phyloP scores from a whole-genome alignment of 1,140 invertebrate genomes.

The Bombus cullumanus region DNA sequence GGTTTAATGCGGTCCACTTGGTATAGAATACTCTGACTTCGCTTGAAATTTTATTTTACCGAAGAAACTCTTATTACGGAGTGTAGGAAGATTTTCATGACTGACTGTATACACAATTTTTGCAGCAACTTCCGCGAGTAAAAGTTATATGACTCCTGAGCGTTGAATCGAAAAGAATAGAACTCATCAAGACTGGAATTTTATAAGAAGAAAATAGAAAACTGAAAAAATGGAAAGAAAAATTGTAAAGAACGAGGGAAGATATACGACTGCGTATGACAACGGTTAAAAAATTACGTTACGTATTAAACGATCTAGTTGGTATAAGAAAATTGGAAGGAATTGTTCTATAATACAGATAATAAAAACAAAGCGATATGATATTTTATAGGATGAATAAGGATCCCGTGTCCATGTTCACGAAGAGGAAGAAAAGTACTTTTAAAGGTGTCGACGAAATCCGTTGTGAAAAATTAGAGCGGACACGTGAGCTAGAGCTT shows the following conservation, averaged over 20 bases:
- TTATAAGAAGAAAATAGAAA: not conserved
- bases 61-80: too few relatives aligned
- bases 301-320: not conserved
- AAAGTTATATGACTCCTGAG: too few relatives aligned
- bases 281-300: not conserved
- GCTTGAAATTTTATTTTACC: too few relatives aligned
- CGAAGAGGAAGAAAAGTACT: not conserved
- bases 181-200: not conserved
- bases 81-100: too few relatives aligned
- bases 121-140: too few relatives aligned
- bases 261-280: not conserved
- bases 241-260: not conserved
- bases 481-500: conserved; percentile 32
- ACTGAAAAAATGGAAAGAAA: not conserved
- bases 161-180: not conserved
- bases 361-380: not conserved
- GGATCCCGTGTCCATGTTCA: conserved; percentile 24
- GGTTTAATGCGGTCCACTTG: too few relatives aligned
- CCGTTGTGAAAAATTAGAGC: conserved; percentile 45
- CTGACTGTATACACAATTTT: too few relatives aligned
- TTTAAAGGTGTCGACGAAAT: conserved; percentile 1
- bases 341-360: not conserved
- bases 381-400: not conserved
- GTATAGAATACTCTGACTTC: too few relatives aligned
- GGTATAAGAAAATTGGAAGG: not conserved